phyloP scores from a whole-genome alignment of 2,797 vertebrate genomes.

The Manis javanica region DNA sequence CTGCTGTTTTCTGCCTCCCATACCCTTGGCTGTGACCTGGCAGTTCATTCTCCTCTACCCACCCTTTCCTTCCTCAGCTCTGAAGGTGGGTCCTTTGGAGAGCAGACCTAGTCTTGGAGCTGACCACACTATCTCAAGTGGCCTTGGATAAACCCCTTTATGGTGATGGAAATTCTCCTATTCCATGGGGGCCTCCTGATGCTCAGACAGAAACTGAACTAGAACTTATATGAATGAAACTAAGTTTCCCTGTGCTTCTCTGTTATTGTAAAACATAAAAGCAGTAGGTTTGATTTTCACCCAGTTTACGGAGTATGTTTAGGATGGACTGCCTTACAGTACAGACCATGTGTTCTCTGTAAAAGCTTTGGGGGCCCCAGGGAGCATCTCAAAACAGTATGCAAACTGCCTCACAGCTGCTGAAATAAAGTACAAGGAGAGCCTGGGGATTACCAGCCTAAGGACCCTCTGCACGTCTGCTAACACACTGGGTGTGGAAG shows the following conservation, averaged over 20 bases:
- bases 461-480: background rate
- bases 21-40: background rate
- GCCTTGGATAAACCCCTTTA: background rate
- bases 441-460: background rate
- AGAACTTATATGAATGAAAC: slow-evolving; percentile 50
- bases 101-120: background rate
- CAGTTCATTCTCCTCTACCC: background rate
- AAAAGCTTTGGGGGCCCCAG: background rate
- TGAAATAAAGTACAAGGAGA: background rate
- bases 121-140: background rate
- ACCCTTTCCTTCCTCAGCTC: background rate
- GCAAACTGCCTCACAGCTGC: background rate
- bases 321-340: background rate
- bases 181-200: background rate
- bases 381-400: background rate
- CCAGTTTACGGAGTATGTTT: background rate
- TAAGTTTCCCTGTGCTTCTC: slow-evolving; percentile 36
- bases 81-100: background rate
- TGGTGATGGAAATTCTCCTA: background rate
- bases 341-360: background rate
- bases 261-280: slow-evolving; percentile 44
- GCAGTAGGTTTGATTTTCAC: slow-evolving; percentile 43
- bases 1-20: background rate
- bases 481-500: background rate
- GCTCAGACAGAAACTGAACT: slow-evolving; percentile 34